These are phyloP conservation scores for Cataglyphis hispanica DNA, from an alignment of 1,140 invertebrate species.

Conservation along the genomic window DNA sequence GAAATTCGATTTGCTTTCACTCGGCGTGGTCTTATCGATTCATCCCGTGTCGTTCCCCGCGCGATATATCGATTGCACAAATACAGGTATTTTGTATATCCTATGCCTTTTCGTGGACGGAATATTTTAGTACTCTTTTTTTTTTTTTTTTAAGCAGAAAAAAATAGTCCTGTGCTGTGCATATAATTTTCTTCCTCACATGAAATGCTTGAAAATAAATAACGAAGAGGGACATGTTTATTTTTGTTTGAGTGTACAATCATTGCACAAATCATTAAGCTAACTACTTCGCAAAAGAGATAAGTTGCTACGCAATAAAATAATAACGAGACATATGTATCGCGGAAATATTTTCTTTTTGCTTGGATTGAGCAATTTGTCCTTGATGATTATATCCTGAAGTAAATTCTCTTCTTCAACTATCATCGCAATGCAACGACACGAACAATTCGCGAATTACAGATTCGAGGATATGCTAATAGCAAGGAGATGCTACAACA, in stretches of 20 bases:
- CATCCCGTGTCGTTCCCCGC: conserved; percentile 39
- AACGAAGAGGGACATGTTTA: background rate
- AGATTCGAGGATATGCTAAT: background rate
- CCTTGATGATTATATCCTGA: background rate
- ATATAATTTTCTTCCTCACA: background rate
- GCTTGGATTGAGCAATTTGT: background rate
- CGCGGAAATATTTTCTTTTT: background rate
- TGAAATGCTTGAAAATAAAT: background rate
- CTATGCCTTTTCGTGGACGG: conserved; percentile 39
- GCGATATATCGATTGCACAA: conserved; percentile 52
- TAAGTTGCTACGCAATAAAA: background rate
- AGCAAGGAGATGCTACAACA: too few species aligned
- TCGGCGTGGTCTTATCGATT: conserved; percentile 30
- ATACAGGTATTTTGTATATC: conserved; percentile 12
- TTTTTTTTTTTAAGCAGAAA: background rate
- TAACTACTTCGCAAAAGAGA: background rate
- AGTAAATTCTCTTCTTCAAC: conserved; percentile 3
- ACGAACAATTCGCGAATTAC: background rate
- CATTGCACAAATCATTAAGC: background rate
- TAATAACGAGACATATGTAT: background rate
- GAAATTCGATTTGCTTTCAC: conserved; percentile 46
- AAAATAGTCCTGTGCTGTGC: background rate
- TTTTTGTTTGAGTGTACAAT: background rate
- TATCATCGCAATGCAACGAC: background rate
- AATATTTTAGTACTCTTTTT: background rate